Percentiles rank a stretch among this genome's conserved stretches.
These are phyloP conservation scores for Strigops habroptila DNA, from an alignment of 2,113 vertebrate species.

Conservation along the genomic window DNA sequence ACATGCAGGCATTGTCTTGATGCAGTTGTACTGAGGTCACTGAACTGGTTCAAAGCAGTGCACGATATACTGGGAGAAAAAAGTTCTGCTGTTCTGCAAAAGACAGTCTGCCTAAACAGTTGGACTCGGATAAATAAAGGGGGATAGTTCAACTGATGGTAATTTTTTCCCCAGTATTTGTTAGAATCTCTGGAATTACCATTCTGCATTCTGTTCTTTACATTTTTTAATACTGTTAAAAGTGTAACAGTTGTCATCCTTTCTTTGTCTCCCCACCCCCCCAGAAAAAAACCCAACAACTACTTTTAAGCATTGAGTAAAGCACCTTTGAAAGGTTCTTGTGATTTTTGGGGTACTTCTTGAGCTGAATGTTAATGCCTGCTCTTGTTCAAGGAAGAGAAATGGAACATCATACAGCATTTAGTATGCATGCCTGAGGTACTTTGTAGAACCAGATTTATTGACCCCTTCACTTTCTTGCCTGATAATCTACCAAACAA, in stretches of 20 bases:
- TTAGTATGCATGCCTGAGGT: neutral
- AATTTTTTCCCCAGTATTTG: neutral
- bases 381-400: neutral
- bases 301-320: neutral
- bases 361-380: neutral
- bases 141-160: neutral
- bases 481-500: neutral
- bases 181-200: neutral
- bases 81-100: neutral
- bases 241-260: neutral
- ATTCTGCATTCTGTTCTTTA: neutral
- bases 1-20: fast-evolving
- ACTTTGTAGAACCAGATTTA: neutral
- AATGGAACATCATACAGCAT: neutral
- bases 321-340: neutral
- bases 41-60: neutral
- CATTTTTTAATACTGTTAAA: neutral
- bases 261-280: fast-evolving
- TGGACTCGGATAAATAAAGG: neutral
- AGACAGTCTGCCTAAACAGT: neutral
- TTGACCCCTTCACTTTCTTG: neutral
- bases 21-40: neutral
- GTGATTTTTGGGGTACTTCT: neutral
- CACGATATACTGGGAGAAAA: neutral
- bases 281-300: neutral